phyloP scores from a whole-genome alignment of 2,888 invertebrate species.

The Norana najaformis region DNA sequence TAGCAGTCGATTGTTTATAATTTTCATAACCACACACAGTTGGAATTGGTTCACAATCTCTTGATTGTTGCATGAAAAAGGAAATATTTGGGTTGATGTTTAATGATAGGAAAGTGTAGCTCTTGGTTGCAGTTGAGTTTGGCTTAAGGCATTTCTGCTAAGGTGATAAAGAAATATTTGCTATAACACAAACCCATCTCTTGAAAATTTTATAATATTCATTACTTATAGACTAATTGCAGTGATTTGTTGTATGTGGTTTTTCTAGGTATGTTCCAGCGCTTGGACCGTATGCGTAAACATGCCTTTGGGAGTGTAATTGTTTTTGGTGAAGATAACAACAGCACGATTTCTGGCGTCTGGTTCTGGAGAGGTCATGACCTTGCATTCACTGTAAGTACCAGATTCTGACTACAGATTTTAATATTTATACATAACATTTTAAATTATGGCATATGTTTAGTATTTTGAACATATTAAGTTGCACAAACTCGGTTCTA shows the following conservation, averaged over 20 bases:
- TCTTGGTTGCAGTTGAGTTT: neutral
- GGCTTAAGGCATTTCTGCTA: neutral
- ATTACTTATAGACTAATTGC: too few species aligned
- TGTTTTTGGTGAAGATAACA: conserved; percentile 87
- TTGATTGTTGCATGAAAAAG: neutral
- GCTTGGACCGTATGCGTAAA: conserved; percentile 96
- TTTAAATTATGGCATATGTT: neutral
- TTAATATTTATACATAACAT: neutral
- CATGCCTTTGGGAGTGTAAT: conserved; percentile 90
- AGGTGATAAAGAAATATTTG: neutral
- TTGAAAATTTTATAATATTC: too few species aligned
- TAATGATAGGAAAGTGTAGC: neutral
- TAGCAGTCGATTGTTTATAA: neutral
- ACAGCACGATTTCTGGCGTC: conserved; percentile 90
- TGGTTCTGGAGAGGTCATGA: conserved; percentile 98
- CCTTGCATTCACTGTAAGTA: conserved; percentile 77
- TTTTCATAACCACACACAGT: too few species aligned
- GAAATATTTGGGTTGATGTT: neutral
- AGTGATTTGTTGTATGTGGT: neutral
- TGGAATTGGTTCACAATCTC: neutral
- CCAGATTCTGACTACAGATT: neutral
- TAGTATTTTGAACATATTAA: too few species aligned
- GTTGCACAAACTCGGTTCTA: too few species aligned
- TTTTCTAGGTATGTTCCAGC: conserved; percentile 87
- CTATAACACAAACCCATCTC: neutral